phyloP scores from a whole-genome alignment of 2,888 invertebrate species.

The Brassicogethes aeneus region DNA sequence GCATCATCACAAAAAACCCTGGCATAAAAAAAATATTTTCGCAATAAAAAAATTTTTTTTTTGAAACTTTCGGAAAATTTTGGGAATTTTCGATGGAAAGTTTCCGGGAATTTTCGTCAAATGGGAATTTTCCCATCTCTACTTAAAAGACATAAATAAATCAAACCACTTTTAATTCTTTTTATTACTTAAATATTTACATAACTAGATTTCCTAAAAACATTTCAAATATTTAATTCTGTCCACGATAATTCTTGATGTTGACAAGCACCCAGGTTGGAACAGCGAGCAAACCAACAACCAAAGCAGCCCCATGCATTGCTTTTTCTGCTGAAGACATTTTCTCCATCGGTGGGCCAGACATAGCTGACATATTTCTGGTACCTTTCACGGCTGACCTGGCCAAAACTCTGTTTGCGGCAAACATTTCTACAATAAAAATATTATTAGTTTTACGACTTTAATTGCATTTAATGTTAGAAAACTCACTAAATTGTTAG shows the following conservation, averaged over 20 bases:
- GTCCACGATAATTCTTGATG: constrained; percentile 33
- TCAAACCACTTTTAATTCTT: too few species aligned
- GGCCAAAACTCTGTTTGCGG: constrained; percentile 10
- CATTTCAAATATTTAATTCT: constrained; percentile 14
- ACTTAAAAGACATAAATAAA: too few species aligned
- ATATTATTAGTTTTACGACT: constrained; percentile 5
- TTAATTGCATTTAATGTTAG: too few species aligned
- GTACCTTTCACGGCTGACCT: constrained; percentile 10
- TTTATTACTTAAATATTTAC: neutral
- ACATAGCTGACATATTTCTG: constrained; percentile 25
- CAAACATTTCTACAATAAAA: constrained; percentile 13
- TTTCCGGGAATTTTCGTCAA: too few species aligned
- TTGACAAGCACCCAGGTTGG: constrained; percentile 35
- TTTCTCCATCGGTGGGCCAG: constrained; percentile 32
- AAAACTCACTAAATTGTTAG: constrained; percentile 5
- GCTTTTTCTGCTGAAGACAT: constrained; percentile 30
- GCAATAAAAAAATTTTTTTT: too few species aligned
- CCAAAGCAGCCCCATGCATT: constrained; percentile 28
- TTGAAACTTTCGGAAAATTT: too few species aligned
- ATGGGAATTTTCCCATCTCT: too few species aligned
- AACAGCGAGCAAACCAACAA: constrained; percentile 22
- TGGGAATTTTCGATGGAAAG: too few species aligned
- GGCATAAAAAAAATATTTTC: too few species aligned
- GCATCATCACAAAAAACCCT: too few species aligned
- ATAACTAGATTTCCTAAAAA: constrained; percentile 1